A percentile compares a stretch with the other conserved stretches of the same genome.
phyloP scores from a whole-genome alignment of 2,797 vertebrate genomes.

The Spheniscus humboldti region DNA sequence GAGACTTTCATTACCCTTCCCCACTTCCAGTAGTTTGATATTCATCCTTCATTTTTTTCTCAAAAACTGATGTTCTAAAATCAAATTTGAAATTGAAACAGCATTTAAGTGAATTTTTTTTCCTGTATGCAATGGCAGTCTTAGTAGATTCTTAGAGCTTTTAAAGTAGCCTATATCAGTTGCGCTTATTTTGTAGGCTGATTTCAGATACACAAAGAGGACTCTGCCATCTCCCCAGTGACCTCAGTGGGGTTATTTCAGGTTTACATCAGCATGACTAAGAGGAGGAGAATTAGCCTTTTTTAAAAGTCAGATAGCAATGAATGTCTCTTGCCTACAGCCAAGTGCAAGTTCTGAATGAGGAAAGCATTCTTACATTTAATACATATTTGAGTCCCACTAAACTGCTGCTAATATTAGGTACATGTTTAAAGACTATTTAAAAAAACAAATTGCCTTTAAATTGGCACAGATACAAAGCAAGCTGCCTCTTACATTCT shows the following conservation, averaged over 20 bases:
- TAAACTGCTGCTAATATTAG: background rate
- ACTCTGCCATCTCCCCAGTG: background rate
- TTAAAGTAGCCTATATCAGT: background rate
- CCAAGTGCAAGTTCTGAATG: background rate
- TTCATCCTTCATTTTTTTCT: background rate
- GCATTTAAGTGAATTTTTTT: background rate
- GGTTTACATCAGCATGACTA: conserved; percentile 4
- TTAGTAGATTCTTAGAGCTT: background rate
- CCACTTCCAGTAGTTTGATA: background rate
- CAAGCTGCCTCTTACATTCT: background rate
- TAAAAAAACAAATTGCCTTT: background rate
- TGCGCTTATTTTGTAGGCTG: background rate
- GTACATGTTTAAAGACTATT: background rate
- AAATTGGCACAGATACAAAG: background rate
- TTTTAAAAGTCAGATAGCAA: background rate
- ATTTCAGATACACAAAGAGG: conserved; percentile 16
- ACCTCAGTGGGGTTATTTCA: background rate
- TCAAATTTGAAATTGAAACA: background rate
- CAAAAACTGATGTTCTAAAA: background rate
- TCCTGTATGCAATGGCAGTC: background rate
- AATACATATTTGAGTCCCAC: background rate
- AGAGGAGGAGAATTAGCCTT: background rate
- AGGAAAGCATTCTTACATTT: background rate
- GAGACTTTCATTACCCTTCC: background rate
- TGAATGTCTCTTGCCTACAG: background rate